A percentile compares a stretch with the other conserved stretches of the same genome.
Evolutionary conservation across 2,888 invertebrate genomes (phyloP).

Genomic region (Tetramorium bicarinatum): DNA sequence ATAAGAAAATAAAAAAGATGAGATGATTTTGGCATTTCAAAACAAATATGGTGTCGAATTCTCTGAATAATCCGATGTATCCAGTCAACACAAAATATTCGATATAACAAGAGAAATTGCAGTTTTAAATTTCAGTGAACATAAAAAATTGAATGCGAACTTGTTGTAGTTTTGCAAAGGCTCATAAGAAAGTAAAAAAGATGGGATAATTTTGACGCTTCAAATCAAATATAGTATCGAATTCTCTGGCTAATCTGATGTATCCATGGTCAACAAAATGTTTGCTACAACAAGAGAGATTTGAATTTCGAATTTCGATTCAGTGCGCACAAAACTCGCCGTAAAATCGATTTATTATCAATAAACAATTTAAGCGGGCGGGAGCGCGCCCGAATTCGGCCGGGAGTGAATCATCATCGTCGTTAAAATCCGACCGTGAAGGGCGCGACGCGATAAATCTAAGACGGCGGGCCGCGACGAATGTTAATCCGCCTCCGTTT

Average conservation of each 20-base stretch:
- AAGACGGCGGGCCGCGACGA: conserved; percentile 20
- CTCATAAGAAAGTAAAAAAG: neutral
- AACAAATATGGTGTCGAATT: neutral
- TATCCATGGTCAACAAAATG: neutral
- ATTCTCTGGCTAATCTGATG: neutral
- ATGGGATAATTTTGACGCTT: neutral
- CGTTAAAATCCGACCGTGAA: conserved; percentile 34
- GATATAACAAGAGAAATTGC: too few relatives aligned
- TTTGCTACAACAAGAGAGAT: neutral
- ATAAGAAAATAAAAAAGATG: neutral
- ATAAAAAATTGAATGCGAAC: too few relatives aligned
- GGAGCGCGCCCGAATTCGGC: neutral
- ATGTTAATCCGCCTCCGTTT: conserved; percentile 58
- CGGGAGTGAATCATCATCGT: conserved; percentile 27
- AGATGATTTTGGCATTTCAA: neutral
- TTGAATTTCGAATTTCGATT: neutral
- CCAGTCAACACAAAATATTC: neutral
- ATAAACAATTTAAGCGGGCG: conserved; percentile 26
- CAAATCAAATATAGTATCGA: neutral
- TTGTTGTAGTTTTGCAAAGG: too few relatives aligned
- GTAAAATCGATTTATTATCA: neutral
- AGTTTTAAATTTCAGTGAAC: too few relatives aligned
- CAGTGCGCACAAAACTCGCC: neutral
- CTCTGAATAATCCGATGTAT: neutral
- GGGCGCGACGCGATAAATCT: conserved; percentile 33